These are phyloP conservation scores for Nylanderia fulva DNA, from an alignment of 1,140 invertebrate genomes.

Conservation along the genomic window DNA sequence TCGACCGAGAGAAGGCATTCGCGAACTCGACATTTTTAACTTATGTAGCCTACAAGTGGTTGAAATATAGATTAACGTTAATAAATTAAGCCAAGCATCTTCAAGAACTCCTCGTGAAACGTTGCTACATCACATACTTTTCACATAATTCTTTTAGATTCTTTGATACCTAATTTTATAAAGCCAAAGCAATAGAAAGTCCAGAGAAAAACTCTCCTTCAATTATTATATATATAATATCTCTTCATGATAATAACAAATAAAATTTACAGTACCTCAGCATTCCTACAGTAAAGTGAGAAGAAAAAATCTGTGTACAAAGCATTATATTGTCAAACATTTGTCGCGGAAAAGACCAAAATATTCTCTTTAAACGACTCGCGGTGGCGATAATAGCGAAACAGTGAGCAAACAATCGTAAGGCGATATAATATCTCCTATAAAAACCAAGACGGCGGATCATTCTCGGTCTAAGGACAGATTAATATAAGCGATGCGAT, in stretches of 20 bases:
- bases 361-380: slow-evolving; percentile 2
- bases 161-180: too few relatives aligned
- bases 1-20: not conserved
- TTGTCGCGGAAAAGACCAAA: not conserved
- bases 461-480: slow-evolving; percentile 26
- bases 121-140: not conserved
- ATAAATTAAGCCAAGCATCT: not conserved
- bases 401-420: slow-evolving; percentile 22
- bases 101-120: not conserved
- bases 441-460: not conserved
- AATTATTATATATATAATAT: too few relatives aligned
- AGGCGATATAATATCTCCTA: slow-evolving; percentile 26
- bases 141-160: not conserved
- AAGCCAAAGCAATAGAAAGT: too few relatives aligned
- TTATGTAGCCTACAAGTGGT: not conserved
- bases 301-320: not conserved
- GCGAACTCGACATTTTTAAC: not conserved
- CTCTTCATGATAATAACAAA: not conserved
- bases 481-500: too few relatives aligned
- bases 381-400: not conserved
- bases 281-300: not conserved
- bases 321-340: not conserved
- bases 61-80: slow-evolving; percentile 16
- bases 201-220: not conserved
- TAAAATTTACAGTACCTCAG: slow-evolving; percentile 1